Conservation (phyloP, 2,888 invertebrate species). For the Nomada hirtipes region DNA sequence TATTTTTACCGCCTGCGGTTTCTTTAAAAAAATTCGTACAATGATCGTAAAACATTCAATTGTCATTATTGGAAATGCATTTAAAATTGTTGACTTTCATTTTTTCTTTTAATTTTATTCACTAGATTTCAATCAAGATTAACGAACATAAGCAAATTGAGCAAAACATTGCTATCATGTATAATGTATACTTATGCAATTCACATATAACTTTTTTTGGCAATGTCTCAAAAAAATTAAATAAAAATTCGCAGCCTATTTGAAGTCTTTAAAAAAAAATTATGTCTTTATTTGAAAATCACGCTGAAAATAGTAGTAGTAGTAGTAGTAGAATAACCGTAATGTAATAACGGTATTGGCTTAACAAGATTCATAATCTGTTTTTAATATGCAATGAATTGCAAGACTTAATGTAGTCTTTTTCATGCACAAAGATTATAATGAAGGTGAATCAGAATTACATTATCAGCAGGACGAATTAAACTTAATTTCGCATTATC, state of each 20-base stretch:
- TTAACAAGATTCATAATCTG: slow-evolving; percentile 28
- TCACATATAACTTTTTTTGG: neutral
- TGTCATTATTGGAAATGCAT: neutral
- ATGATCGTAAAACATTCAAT: neutral
- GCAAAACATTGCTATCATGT: neutral
- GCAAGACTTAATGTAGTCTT: slow-evolving; percentile 21
- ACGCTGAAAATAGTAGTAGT: slow-evolving; percentile 24
- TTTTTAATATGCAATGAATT: slow-evolving; percentile 29
- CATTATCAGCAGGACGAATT: slow-evolving; percentile 26
- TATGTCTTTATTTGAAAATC: slow-evolving; percentile 24
- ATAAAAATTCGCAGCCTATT: neutral
- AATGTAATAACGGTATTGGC: slow-evolving; percentile 24
- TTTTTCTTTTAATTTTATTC: neutral
- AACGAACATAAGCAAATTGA: neutral
- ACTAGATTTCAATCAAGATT: neutral
- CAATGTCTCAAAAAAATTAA: neutral
- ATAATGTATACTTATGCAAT: neutral
- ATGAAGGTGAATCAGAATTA: slow-evolving; percentile 25
- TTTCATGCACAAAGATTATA: slow-evolving; percentile 16
- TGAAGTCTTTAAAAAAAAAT: slow-evolving; percentile 9
- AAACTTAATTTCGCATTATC: slow-evolving; percentile 32
- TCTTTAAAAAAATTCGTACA: neutral
- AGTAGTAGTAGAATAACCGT: slow-evolving; percentile 39
- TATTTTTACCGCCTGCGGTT: slow-evolving; percentile 44
- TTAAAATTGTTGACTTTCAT: neutral